Conservation (phyloP, 2,797 vertebrate genomes). For the Nothura maculosa region DNA sequence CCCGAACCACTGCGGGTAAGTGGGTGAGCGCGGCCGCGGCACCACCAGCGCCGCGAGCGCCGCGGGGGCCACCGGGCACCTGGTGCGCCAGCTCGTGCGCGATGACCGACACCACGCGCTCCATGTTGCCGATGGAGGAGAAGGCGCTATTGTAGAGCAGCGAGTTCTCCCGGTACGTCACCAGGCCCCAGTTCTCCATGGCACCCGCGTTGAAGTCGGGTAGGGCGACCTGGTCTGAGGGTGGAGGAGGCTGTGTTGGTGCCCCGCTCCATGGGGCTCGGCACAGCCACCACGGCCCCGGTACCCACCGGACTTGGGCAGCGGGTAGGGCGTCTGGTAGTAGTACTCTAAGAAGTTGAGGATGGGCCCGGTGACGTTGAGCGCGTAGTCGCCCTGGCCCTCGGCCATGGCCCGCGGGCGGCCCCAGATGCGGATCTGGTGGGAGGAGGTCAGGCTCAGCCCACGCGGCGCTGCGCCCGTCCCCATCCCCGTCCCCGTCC, state of each 20-base stretch:
- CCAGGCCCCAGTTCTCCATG: conserved; percentile 97
- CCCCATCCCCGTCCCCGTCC: no score
- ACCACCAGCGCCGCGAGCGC: rapidly evolving
- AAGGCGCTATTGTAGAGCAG: conserved; percentile 79
- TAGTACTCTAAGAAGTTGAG: conserved; percentile 85
- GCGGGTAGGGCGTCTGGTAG: conserved; percentile 86
- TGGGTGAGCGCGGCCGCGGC: neutral
- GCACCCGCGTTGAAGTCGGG: conserved; percentile 92
- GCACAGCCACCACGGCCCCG: neutral
- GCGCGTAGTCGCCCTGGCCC: conserved; percentile 84
- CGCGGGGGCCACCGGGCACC: conserved; percentile 71
- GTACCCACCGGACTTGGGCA: conserved; percentile 88
- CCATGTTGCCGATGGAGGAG: conserved; percentile 90
- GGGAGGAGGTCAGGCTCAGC: neutral
- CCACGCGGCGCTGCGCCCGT: no score
- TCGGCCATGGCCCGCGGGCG: conserved; percentile 79
- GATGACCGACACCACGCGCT: conserved; percentile 86
- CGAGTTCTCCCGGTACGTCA: conserved; percentile 91
- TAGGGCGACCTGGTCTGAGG: conserved; percentile 90
- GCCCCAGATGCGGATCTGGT: conserved; percentile 92
- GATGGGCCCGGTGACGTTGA: conserved; percentile 83
- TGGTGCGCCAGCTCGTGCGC: conserved; percentile 93
- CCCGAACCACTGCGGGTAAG: conserved; percentile 90
- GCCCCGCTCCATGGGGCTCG: rapidly evolving
- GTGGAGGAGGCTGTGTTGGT: rapidly evolving